Evolutionary conservation across 2,888 invertebrate species (phyloP), one percentile per base, ranked within the genome.

Genomic region (Malacosoma neustria): DNA sequence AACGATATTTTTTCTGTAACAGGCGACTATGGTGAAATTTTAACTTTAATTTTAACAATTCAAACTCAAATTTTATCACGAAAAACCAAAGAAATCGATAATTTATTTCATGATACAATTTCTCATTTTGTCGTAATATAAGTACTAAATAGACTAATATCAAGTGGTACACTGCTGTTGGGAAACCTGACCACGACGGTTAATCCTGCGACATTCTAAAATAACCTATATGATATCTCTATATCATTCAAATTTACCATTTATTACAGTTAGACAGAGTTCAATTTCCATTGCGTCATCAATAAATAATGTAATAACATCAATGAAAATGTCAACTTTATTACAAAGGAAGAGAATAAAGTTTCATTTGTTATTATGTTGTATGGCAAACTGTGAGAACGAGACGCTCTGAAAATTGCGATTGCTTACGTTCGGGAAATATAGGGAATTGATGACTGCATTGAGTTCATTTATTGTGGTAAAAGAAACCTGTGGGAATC

Each of bases 391-490:
- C 55, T 69, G 70, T 73, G 70, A 65, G 73, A 73, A 72, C 56
- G 66, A 60, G 55, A 55, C 61, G 71, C 66, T 66, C 68, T 69
- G 59, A 61, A 70, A 64, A 66, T 57, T 46, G 45, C 55, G 49
- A 56, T 58, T 48, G 49, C 54, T 57, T 57, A 51, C 54, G 45
- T 41, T 46, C 30, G 33, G 43, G 39, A 54, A 46, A 47, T 38
- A 39, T 40, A 36, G 34, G 22, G 9, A 22, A 22, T 3, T 22
- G 6, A 9, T 22, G 9, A 22, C 4, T 22, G n/a, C n/a, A n/a
- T n/a, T 3, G 22, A 22, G 22, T 22, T 22, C 22, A 22, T 22
- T 22, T 22, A 22, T 22, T 22, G 40, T 42, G 48, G 51, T 56
- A 57, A 53, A 50, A 22, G 22, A 9, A 22, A 47, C 52, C 44